Evolutionary conservation across 64 coral and sea anemone species (phyloP), one percentile per base, ranked within the genome.

Genomic region (Acropora yongei): DNA sequence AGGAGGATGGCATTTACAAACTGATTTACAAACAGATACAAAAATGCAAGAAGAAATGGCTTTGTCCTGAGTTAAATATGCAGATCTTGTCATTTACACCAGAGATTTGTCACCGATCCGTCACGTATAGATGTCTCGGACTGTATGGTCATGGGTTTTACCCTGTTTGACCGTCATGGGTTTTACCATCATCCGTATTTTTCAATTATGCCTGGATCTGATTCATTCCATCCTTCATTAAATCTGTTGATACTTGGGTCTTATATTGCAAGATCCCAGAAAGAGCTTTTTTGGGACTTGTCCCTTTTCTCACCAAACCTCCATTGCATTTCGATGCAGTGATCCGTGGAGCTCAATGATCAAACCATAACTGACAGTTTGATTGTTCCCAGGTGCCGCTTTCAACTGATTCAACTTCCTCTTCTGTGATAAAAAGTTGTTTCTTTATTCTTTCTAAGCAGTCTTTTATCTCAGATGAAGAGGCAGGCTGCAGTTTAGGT

Each of bases 281-380:
- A 65, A 93, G 76, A 48, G 91, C 91, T 80, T 93, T 93, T 72
- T 78, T 94, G 72, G 92, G 92, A 73, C 92, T 94, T 65, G 92
- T 93, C 51, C 74, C 49, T 55, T 68, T 40, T 89, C 58, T 41
- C 44, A 81, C 60, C 48, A 89, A 79, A 75, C 86, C 92, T 73
- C 92, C 81, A 44, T 93, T 89, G 86, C 92, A 93, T 82, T 93
- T 88, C 12, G 92, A 93, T 68, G 84, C 85, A 2, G 92, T 93
- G 45, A 88, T 93, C 20, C 91, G 42, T 68, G 60, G 58, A 79
- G 19, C 39, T 65, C 91, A 53, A 47, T 87, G 57, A 49, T 87
- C 74, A 79, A 78, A 87, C 91, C 91, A 93, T 74, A 87, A 47
- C 16, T 93, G 82, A 87, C 82, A 86, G 3, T 93, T 87, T 44